A percentile compares a stretch with the other conserved stretches of the same genome.
These are phyloP conservation scores for Drosophila affinis DNA, from an alignment of 2,888 invertebrate genomes.

Conservation along the genomic window DNA sequence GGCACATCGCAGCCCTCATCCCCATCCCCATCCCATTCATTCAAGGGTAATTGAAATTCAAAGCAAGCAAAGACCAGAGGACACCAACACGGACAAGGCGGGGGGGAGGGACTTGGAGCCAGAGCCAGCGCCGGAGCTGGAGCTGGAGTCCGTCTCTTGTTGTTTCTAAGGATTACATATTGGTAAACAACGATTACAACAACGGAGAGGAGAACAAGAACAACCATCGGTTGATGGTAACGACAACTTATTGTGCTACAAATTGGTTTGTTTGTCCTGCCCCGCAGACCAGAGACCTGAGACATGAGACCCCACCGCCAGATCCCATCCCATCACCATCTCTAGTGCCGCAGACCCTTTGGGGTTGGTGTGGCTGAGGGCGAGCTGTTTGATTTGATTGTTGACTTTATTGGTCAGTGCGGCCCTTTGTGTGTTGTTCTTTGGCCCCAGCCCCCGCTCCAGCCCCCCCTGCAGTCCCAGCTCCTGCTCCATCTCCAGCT, in stretches of 20 bases:
- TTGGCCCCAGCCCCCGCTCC: constrained; percentile 12
- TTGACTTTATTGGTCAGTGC: constrained; percentile 76
- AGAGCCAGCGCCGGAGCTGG: neutral
- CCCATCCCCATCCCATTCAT: neutral
- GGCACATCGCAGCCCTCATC: neutral
- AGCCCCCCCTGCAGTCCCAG: constrained; percentile 13
- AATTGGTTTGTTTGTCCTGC: constrained; percentile 71
- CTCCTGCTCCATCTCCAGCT: constrained; percentile 25
- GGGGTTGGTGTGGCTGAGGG: neutral
- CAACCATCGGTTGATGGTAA: constrained; percentile 26
- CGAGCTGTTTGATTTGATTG: constrained; percentile 73
- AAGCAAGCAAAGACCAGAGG: constrained; percentile 32
- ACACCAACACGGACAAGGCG: neutral
- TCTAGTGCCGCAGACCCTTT: neutral
- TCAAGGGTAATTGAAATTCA: constrained; percentile 63
- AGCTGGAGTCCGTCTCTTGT: constrained; percentile 51
- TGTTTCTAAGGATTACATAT: constrained; percentile 77
- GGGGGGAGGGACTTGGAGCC: neutral
- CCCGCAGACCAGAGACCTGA: neutral
- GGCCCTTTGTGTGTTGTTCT: constrained; percentile 44
- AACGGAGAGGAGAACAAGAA: constrained; percentile 21
- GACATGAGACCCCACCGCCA: neutral
- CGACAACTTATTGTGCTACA: constrained; percentile 69
- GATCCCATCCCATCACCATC: neutral
- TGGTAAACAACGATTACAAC: constrained; percentile 76